phyloP scores from a whole-genome alignment of 1,140 invertebrate species.

The Vollenhovia emeryi region DNA sequence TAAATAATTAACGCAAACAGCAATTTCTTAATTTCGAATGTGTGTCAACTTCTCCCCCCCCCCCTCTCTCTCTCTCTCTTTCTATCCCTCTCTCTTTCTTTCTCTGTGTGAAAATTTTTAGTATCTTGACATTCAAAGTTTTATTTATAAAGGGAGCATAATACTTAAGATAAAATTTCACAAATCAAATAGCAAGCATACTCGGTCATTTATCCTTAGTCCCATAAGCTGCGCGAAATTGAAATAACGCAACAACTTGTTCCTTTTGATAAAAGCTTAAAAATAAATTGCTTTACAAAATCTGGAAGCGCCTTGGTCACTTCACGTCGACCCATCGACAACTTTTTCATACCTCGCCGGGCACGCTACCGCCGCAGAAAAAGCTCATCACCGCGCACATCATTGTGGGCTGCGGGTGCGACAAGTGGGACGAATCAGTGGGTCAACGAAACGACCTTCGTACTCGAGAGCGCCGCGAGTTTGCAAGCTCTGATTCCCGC shows the following conservation, averaged over 20 bases:
- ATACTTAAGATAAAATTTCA: neutral
- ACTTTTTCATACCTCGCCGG: neutral
- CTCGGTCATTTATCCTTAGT: neutral
- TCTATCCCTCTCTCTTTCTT: neutral
- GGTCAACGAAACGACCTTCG: slow-evolving; percentile 70
- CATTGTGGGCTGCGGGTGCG: slow-evolving; percentile 15
- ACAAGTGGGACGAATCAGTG: slow-evolving; percentile 70
- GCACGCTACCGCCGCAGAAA: neutral
- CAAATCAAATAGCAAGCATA: neutral
- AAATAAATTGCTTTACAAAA: neutral
- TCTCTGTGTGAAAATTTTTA: neutral
- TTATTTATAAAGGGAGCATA: neutral
- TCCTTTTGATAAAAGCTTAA: neutral
- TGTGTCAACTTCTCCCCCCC: neutral
- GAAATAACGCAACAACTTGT: neutral
- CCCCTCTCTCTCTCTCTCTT: neutral
- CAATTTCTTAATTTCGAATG: neutral
- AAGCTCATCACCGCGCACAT: neutral
- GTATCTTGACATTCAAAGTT: neutral
- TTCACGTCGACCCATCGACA: neutral
- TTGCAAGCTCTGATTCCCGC: slow-evolving; percentile 68
- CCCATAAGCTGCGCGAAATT: neutral
- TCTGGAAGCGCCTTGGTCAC: neutral
- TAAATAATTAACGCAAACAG: neutral
- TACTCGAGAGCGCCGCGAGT: slow-evolving; percentile 64